These are phyloP conservation scores for Proterorhinus semilunaris DNA, from an alignment of 2,113 vertebrate species.

Conservation along the genomic window DNA sequence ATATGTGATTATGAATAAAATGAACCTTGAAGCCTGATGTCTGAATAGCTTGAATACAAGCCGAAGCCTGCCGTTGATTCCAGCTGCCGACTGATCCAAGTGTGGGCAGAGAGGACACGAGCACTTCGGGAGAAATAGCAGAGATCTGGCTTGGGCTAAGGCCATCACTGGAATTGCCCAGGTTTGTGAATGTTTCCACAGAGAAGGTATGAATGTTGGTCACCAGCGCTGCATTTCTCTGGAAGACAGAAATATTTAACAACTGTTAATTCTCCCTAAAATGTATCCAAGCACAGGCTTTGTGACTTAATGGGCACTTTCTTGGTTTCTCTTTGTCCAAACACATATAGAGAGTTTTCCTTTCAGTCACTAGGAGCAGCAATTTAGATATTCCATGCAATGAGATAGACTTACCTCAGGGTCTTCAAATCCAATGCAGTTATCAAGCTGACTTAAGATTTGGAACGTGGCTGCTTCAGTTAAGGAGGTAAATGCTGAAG, in stretches of 20 bases:
- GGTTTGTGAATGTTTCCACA: slow-evolving; percentile 7
- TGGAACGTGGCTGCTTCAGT: slow-evolving; percentile 19
- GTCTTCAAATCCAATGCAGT: slow-evolving; percentile 32
- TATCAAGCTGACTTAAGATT: slow-evolving; percentile 12
- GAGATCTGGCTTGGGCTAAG: slow-evolving; percentile 54
- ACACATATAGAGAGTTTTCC: neutral
- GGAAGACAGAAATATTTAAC: neutral
- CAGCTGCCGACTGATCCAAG: slow-evolving; percentile 49
- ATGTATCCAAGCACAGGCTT: too few relatives aligned
- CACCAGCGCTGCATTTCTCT: slow-evolving; percentile 54
- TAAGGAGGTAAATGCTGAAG: slow-evolving; percentile 5
- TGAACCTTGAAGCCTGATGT: slow-evolving; percentile 40
- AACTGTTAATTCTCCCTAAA: too few relatives aligned
- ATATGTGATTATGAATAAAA: neutral
- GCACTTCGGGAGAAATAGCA: slow-evolving; percentile 18
- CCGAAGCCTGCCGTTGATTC: slow-evolving; percentile 50
- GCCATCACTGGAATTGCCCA: slow-evolving; percentile 47
- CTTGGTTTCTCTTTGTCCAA: neutral
- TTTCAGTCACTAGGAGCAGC: neutral
- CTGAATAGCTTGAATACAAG: slow-evolving; percentile 43
- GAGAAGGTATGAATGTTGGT: slow-evolving; percentile 54
- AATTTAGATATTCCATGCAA: neutral
- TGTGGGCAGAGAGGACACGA: slow-evolving; percentile 43
- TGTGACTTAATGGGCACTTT: too few relatives aligned
- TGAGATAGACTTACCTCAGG: slow-evolving; percentile 33